Evolutionary conservation across 2,113 vertebrate species (phyloP), one percentile per base, ranked within the genome.

Genomic region (Eleginops maclovinus): DNA sequence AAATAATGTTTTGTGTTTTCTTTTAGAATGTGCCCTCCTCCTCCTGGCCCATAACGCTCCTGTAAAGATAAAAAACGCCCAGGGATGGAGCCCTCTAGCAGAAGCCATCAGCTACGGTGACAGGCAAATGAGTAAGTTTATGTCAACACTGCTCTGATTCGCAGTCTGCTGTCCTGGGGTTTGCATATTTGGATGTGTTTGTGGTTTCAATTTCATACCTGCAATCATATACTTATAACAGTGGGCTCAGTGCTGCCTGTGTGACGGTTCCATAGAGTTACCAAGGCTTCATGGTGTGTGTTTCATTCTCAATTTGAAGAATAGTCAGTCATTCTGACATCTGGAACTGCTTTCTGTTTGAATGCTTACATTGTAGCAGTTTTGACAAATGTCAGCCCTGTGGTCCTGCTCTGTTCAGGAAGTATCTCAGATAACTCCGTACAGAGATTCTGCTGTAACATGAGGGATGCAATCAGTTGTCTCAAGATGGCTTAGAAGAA

Each of bases 51-150:
- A 99, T 79, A 99, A 99, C 82, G 98, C 98, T 93, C 97, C 98
- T 63, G 98, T 99, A 54, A 99, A 99, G 94, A 96, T 99, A 93
- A 99, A 99, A 93, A 99, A 99, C 1, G 96, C 98, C 91, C 98
- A 97, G 96, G 98, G 98, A 93, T 99, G 98, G 98, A 99, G 98
- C 94, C 98, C 98, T 78, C 94, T 99, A 56, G 98, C 98, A 16
- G 98, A 99, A 95, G 98, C 98, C 93, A 99, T 99, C 96, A 99
- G 98, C 95, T 99, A 98, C 46, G 98, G 98, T 84, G 98, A 99
- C 91, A 95, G 98, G 85, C 98, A 99, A 89, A 99, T 99, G 98
- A 99, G 98, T 99, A 95, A 96, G 98, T 87, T 36, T 19, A 11
- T 22, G 4, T 44, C 36, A 74, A 7, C 31, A 4, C 22, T 28